Base-by-base conservation (phyloP, 2,113 vertebrate genomes). In the Ranitomeya variabilis region DNA sequence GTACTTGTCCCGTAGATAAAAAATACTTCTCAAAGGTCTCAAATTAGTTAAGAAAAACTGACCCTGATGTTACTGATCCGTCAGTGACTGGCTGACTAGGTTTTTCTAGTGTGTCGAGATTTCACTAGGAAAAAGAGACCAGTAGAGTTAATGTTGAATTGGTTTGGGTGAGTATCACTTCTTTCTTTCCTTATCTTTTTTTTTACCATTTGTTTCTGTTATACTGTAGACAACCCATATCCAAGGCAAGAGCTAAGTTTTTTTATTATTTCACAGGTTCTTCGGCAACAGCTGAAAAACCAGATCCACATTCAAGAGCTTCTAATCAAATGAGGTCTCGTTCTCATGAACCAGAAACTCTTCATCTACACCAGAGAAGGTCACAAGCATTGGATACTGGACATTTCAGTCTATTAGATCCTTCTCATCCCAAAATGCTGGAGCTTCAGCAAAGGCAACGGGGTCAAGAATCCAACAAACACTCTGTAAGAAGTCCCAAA, bases 271-370 rank as follows among this genome's bases (percentile, higher is more conserved):
- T 92, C 89, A 91, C 91, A 96, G 96, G 96, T 90, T 95, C 95
- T 91, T 94, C 95, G 87, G 92, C 95, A 52, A 91, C 90, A 91
- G 93, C 91, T 91, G 95, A 95, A 77, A 98, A 98, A 93, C 94
- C 96, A 19, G 96, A 97, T 87, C 94, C 95, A 87, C 96, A 95
- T 90, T 90, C 93, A 80, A 95, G 96, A 45, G 91, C 94, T 71
- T 94, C 95, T 89, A 98, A 96, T 93, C 97, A 98, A 91, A 94
- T 95, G 21, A 96, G 97, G 73, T 98, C 97, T 71, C 97, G 97
- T 91, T 99, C 98, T 86, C 98, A 99, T 0, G 98, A 99, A 92
- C 97, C 97, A 0, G 97, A 99, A 92, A 96, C 96, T 37, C 93
- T 95, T 90, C 96, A 97, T 16, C 62, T 93, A 85, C 96, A 97